phyloP scores from a whole-genome alignment of 2,113 vertebrate species.

The Aspidoscelis tigris region DNA sequence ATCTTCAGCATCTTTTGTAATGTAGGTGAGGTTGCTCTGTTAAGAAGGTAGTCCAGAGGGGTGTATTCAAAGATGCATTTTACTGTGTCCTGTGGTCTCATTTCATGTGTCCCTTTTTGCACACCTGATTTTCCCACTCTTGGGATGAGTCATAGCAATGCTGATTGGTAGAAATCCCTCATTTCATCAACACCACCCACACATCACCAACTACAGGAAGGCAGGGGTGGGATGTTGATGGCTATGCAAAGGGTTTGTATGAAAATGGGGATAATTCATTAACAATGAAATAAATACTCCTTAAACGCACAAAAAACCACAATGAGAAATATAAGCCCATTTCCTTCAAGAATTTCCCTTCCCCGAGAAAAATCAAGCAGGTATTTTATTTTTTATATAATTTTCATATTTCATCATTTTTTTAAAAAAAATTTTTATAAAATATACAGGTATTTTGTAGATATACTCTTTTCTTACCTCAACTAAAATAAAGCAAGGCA shows the following conservation, averaged over 20 bases:
- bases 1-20: background rate
- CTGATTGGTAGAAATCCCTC: background rate
- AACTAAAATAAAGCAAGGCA: constrained; percentile 72
- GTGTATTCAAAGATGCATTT: no score
- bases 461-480: constrained; percentile 78
- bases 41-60: background rate
- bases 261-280: constrained; percentile 12
- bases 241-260: background rate
- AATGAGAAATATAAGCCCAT: constrained; percentile 20
- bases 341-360: background rate
- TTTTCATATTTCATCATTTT: no score
- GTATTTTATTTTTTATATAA: background rate
- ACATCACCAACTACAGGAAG: background rate
- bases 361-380: background rate
- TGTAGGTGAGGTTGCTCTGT: background rate
- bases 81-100: no score
- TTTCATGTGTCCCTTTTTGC: no score
- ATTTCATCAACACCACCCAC: background rate
- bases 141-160: background rate
- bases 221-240: background rate
- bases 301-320: constrained; percentile 3
- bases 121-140: no score
- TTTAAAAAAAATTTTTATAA: no score
- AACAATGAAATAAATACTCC: background rate
- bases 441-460: background rate